Evolutionary conservation across 2,797 vertebrate species (phyloP).

Genomic region (Intellagama lesueurii): DNA sequence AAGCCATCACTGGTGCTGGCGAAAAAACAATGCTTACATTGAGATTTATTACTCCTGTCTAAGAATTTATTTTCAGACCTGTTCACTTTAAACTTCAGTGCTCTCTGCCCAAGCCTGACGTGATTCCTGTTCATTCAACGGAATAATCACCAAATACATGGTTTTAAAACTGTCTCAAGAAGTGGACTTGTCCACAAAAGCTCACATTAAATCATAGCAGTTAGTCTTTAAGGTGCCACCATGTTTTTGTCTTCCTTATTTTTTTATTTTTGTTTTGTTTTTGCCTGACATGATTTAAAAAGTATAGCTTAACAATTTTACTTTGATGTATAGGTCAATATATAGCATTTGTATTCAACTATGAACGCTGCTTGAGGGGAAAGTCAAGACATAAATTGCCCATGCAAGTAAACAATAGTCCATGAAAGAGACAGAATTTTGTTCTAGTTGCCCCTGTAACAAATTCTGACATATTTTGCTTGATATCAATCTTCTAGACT

Average conservation of each 20-base stretch:
- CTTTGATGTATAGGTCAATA: slow-evolving; percentile 11
- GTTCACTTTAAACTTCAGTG: slow-evolving; percentile 9
- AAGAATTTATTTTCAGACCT: slow-evolving; percentile 20
- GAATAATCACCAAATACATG: not conserved
- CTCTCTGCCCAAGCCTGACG: not conserved
- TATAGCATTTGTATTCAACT: not conserved
- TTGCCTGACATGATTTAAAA: slow-evolving; percentile 17
- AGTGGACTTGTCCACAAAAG: too few relatives aligned
- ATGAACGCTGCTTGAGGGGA: not conserved
- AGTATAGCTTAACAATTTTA: slow-evolving; percentile 9
- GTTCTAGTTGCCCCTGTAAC: slow-evolving; percentile 9
- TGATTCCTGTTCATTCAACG: not conserved
- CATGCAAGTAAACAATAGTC: not conserved
- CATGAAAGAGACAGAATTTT: slow-evolving; percentile 3
- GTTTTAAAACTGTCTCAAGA: not conserved
- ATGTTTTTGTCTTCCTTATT: too few relatives aligned
- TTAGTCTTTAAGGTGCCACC: too few relatives aligned
- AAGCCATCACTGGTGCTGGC: slow-evolving; percentile 51
- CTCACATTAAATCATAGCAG: too few relatives aligned
- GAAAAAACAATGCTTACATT: slow-evolving; percentile 53
- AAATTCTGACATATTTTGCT: slow-evolving; percentile 16
- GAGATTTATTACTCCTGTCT: slow-evolving; percentile 26
- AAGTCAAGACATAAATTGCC: not conserved
- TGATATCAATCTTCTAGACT: slow-evolving; percentile 7
- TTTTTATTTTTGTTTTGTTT: too few relatives aligned